phyloP scores from a whole-genome alignment of 1,140 invertebrate species.

The Drosophila jambulina region DNA sequence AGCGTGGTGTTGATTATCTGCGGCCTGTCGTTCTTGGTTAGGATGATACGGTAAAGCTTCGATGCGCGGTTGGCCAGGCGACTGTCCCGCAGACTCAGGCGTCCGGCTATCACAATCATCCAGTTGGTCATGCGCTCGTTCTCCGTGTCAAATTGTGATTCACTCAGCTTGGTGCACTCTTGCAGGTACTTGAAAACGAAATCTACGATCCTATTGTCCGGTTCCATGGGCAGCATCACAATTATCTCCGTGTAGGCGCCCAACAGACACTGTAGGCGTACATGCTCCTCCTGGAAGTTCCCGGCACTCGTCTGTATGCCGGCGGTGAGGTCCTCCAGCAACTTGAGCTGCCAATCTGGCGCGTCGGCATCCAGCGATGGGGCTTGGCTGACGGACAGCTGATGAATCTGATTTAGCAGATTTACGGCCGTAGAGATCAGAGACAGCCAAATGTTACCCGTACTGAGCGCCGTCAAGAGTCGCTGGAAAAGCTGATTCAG shows the following conservation, averaged over 20 bases:
- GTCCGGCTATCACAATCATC: conserved; percentile 77
- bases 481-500: conserved; percentile 71
- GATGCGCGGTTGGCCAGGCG: conserved; percentile 48
- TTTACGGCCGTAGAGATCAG: conserved; percentile 61
- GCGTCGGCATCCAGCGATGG: conserved; percentile 16
- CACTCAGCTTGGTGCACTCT: conserved; percentile 60
- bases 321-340: conserved; percentile 47
- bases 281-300: conserved; percentile 58
- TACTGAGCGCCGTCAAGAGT: conserved; percentile 44
- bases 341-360: conserved; percentile 43
- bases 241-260: conserved; percentile 74
- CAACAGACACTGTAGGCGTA: conserved; percentile 54
- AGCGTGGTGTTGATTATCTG: conserved; percentile 79
- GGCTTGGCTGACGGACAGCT: conserved; percentile 57
- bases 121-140: conserved; percentile 79
- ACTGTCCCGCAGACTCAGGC: conserved; percentile 66
- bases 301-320: conserved; percentile 18
- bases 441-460: conserved; percentile 64
- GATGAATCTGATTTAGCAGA: conserved; percentile 56
- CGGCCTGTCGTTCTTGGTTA: conserved; percentile 73
- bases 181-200: conserved; percentile 73
- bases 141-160: conserved; percentile 72
- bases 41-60: conserved; percentile 61
- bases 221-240: conserved; percentile 44
- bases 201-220: conserved; percentile 42